Evolutionary conservation across 2,888 invertebrate species (phyloP), one percentile per base, ranked within the genome.

Genomic region (Didymodactylos carnosus): DNA sequence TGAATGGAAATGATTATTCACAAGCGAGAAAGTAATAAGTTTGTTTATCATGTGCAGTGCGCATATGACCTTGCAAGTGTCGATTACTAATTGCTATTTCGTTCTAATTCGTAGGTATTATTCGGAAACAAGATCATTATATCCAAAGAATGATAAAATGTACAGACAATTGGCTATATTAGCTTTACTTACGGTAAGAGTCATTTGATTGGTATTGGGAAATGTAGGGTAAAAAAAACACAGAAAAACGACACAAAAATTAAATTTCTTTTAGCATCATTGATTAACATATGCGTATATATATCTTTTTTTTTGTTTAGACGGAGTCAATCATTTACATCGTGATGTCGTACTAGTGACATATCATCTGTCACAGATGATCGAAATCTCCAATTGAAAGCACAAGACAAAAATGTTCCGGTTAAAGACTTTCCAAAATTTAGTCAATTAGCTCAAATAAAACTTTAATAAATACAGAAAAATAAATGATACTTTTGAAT

Each of bases 301-400:
- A n/a, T n/a, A n/a, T 72, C 49, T 71, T 40, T 41, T 70, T 70
- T 62, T 3, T 71, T 62, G 75, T 77, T 39, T 76, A 81, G 81
- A 77, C 74, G 79, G 79, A 27, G 78, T 80, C 11, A 81, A 87
- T 77, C 88, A 86, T 80, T 85, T 90, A 76, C 85, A 86, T 78
- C 87, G 91, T 71, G 91, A 92, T 80, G 90, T 94, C 78, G 94
- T 97, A 27, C 86, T 97, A 69, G 86, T n/a, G n/a, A n/a, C n/a
- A n/a, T n/a, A n/a, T n/a, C n/a, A n/a, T n/a, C n/a, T n/a, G n/a
- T 97, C 78, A 95, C 95, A 39, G 93, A 93, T 78, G 97, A 98
- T 85, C 88, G 95, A 75, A 95, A 95, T 85, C 86, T 97, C 80
- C 88, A 93, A 77, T 90, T 97, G 75, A 95, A 97, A 85, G 94